phyloP scores from a whole-genome alignment of 2,113 vertebrate species.

The Oreochromis niloticus region DNA sequence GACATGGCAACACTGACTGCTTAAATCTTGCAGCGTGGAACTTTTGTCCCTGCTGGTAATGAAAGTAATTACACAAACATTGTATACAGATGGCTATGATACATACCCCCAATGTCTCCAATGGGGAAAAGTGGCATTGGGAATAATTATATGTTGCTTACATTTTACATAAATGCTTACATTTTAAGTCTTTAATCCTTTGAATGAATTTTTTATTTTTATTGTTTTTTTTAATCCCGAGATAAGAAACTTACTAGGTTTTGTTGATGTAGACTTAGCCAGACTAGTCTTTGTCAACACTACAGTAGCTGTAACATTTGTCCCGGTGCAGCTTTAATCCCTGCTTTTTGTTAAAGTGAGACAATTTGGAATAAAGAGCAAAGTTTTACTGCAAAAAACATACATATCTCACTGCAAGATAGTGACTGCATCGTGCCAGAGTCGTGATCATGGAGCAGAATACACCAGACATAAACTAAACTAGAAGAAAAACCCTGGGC shows the following conservation, averaged over 20 bases:
- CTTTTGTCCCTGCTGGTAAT: not conserved
- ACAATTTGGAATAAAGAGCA: not conserved
- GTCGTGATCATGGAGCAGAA: not conserved
- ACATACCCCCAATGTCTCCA: fast-evolving
- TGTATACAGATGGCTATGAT: not conserved
- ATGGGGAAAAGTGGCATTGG: no score
- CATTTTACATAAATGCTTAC: not conserved
- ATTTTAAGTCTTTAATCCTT: not conserved
- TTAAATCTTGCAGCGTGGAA: not conserved
- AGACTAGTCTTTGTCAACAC: not conserved
- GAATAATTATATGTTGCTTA: no score
- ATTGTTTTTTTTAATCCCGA: not conserved
- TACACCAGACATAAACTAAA: not conserved
- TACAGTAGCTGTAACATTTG: not conserved
- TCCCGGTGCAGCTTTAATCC: not conserved
- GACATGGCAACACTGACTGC: not conserved
- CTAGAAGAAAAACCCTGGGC: not conserved
- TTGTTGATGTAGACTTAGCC: not conserved
- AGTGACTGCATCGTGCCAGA: not conserved
- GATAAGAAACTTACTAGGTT: not conserved
- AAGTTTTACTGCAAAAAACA: not conserved
- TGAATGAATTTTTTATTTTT: not conserved
- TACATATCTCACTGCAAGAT: not conserved
- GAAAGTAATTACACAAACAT: not conserved
- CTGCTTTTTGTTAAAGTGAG: not conserved